Evolutionary conservation across 2,797 vertebrate genomes (phyloP), one percentile per base, ranked within the genome.

Genomic region (Sebastiscus albofasciatus): DNA sequence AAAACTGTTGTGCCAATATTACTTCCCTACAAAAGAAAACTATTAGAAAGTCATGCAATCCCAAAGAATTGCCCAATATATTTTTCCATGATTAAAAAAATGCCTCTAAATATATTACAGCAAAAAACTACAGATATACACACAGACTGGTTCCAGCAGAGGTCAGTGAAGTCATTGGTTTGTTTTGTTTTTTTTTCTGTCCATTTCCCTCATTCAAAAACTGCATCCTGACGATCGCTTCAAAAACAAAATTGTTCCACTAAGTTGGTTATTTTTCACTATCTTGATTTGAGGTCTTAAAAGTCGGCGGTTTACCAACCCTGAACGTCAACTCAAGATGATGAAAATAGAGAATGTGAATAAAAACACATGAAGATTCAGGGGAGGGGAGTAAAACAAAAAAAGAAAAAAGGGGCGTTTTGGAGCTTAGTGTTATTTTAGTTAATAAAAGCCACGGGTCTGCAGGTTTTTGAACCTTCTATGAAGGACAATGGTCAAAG

Each of bases 51-150:
- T 91, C 87, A 91, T 92, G 94, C 95, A 96, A 94, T 95, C 93
- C 90, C 91, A 91, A 93, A 93, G 86, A 95, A 95, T 90, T 95
- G 95, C 94, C 89, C 85, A 49, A 93, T 94, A 95, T 94, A 94
- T 89, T 87, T 87, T 90, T 85, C 55, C 81, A 80, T 87, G 86
- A 93, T 93, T 93, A 95, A 93, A 96, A 94, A 95, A 96, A 95
- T 92, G 93, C 93, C 92, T 95, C 93, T 95, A 95, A 92, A 93
- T 96, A 96, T 96, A 87, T 92, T 95, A 96, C 95, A 96, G 91
- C 90, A 92, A 93, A 92, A 61, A 95, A 94, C 94, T 95, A 95
- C 93, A 95, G 91, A 95, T 95, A 94, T 96, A 95, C 92, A 96
- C 90, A 94, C 80, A 91, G 83, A 92, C 90, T 88, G 90, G 87